A percentile compares a stretch with the other conserved stretches of the same genome.
These are phyloP conservation scores for Xenops minutus DNA, from an alignment of 2,797 vertebrate species.

Conservation along the genomic window DNA sequence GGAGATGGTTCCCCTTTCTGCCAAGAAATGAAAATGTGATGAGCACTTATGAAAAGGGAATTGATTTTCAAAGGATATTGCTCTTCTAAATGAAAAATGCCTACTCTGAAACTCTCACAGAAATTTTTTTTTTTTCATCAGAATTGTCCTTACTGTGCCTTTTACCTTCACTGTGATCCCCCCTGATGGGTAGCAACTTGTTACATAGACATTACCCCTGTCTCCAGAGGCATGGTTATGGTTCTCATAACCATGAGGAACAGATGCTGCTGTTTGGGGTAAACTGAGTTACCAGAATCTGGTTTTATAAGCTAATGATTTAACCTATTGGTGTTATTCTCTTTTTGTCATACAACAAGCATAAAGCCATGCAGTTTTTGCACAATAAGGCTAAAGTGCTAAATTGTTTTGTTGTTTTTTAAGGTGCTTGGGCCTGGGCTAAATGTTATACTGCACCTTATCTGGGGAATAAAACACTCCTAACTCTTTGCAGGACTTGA, in stretches of 20 bases:
- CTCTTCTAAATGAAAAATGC: background rate
- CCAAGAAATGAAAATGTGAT: background rate
- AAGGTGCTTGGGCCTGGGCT: background rate
- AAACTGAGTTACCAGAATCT: background rate
- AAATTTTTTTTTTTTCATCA: fast-evolving
- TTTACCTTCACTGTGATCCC: background rate
- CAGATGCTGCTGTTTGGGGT: background rate
- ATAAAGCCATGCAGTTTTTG: background rate
- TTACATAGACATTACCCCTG: background rate
- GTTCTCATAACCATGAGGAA: background rate
- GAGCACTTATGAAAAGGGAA: background rate
- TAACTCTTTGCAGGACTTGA: background rate
- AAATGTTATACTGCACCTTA: background rate
- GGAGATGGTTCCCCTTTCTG: background rate
- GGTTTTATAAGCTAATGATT: background rate
- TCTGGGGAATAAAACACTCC: background rate
- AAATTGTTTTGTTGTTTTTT: background rate
- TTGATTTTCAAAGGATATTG: background rate
- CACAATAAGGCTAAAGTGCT: background rate
- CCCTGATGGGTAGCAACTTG: background rate
- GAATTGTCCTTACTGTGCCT: background rate
- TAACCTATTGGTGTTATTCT: background rate
- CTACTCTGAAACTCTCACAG: background rate
- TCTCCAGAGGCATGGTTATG: background rate
- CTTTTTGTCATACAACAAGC: background rate